Percentiles rank a stretch among this genome's conserved stretches.
phyloP scores from a whole-genome alignment of 2,113 vertebrate genomes.

The Blennius ocellaris region DNA sequence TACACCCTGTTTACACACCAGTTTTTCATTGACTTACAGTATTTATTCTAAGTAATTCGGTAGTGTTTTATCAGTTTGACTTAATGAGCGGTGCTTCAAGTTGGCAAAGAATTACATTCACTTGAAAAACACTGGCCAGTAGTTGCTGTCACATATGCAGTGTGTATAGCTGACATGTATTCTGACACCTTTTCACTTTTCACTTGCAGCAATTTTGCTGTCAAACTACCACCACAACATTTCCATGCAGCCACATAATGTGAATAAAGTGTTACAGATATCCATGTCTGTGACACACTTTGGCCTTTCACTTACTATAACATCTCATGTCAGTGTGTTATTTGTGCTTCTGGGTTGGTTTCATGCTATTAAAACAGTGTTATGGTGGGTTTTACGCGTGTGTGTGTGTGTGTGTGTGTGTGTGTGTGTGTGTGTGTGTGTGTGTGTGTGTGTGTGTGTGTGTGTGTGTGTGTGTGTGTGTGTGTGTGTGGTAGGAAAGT shows the following conservation, averaged over 20 bases:
- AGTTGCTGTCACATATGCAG: neutral
- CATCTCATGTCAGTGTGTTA: neutral
- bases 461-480: too few species aligned
- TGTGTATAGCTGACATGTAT: neutral
- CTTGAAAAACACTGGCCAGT: neutral
- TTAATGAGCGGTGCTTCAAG: too few species aligned
- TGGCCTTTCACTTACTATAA: neutral
- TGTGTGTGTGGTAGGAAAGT: neutral
- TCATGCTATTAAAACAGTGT: neutral
- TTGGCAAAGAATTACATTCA: neutral
- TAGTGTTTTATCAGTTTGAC: too few species aligned
- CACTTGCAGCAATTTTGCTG: too few species aligned
- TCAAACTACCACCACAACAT: neutral
- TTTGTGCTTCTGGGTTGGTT: neutral
- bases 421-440: neutral
- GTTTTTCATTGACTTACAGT: too few species aligned
- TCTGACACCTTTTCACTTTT: too few species aligned
- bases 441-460: neutral
- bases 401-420: neutral
- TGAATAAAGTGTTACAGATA: neutral
- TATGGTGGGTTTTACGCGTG: neutral
- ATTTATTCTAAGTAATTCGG: too few species aligned
- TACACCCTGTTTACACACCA: too few species aligned
- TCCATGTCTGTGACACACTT: neutral
- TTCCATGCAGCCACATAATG: neutral